These are phyloP conservation scores for Tyria jacobaeae DNA, from an alignment of 2,888 invertebrate genomes.

Conservation along the genomic window DNA sequence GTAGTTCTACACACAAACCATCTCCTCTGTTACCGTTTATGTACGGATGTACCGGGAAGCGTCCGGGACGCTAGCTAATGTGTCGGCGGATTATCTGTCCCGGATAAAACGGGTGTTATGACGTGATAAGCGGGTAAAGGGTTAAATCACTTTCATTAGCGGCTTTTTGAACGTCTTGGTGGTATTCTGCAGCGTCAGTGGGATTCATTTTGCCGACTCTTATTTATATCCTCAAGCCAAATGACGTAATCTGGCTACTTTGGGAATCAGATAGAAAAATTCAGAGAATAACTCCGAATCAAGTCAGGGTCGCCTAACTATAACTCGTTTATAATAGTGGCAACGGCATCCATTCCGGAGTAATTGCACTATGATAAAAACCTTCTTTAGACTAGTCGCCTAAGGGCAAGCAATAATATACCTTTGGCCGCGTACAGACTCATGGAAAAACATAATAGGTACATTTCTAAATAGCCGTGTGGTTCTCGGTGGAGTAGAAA, in stretches of 20 bases:
- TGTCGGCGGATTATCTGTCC: slow-evolving; percentile 35
- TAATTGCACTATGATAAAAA: neutral
- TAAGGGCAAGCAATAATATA: too few species aligned
- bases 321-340: too few species aligned
- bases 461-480: too few species aligned
- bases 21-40: slow-evolving; percentile 7
- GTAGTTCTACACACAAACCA: neutral
- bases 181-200: neutral
- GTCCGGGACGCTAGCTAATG: slow-evolving; percentile 32
- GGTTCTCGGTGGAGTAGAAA: too few species aligned
- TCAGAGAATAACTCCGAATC: too few species aligned
- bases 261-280: too few species aligned
- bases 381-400: neutral
- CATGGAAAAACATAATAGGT: too few species aligned
- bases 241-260: too few species aligned
- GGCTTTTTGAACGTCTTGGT: neutral
- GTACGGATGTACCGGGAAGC: slow-evolving; percentile 33
- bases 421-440: too few species aligned
- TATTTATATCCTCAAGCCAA: too few species aligned
- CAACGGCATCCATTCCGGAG: too few species aligned
- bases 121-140: slow-evolving; percentile 14
- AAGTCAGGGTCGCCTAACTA: too few species aligned
- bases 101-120: slow-evolving; percentile 16
- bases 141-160: slow-evolving; percentile 7
- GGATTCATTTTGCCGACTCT: neutral